Evolutionary conservation across 2,113 vertebrate species (phyloP), one percentile per base, ranked within the genome.

Genomic region (Galeopterus variegatus): DNA sequence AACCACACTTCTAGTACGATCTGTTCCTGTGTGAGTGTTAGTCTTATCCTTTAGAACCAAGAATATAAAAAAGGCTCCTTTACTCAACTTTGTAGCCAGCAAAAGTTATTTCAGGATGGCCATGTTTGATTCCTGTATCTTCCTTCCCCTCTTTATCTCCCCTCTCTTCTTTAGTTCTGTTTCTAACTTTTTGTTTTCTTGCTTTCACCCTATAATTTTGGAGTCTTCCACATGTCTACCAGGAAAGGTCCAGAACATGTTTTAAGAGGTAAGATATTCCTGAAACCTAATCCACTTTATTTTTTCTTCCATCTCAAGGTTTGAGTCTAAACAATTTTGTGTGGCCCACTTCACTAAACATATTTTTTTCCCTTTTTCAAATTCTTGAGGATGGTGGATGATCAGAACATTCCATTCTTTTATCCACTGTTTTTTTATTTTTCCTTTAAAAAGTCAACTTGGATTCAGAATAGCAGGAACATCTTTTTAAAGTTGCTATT

Each of bases 401-500:
- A 58, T 92, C 12, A 80, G 36, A 88, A 60, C 48, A 72, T 95
- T 86, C 48, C 23, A 88, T 88, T 86, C 31, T 76, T 80, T 75
- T 48, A 31, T 3, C 17, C 13, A 23, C 11, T 93, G 41, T 24
- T 6, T 70, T 96, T 92, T 85, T 82, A 24, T 33, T 67, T 83
- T 84, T 86, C 41, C 33, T 84, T 87, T 88, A 64, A 73, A 77
- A 79, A 45, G 24, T 87, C 5, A 52, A 1, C 5, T 5, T 90
- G 50, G 6, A 72, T 92, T 95, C 56, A 90, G n/a, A 88, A 69
- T 84, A 62, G 11, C 41, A 69, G 48, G n/a, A 64, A 15, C 15
- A 21, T 72, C n/a, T 95, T 95, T 85, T 90, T 89, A 94, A 95
- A 82, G 94, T 86, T 52, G 33, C 52, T 96, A 75, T 97, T 80